Evolutionary conservation across 2,797 vertebrate species (phyloP).

Genomic region (Sandelia bainsii): DNA sequence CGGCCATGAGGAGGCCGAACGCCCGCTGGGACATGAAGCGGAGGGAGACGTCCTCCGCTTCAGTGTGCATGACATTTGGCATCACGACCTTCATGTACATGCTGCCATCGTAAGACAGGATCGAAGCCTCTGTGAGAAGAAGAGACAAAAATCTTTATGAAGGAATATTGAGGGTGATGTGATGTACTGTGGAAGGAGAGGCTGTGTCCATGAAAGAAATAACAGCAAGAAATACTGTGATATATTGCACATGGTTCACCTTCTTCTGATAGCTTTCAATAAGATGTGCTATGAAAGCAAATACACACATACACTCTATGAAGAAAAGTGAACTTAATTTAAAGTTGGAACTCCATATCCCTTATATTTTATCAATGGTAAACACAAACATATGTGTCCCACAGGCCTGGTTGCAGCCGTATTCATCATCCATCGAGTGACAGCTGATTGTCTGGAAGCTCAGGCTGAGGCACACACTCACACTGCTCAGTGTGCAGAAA

Average conservation of each 20-base stretch:
- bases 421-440: conserved; percentile 50
- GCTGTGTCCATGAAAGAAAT: neutral
- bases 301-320: neutral
- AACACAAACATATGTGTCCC: conserved; percentile 18
- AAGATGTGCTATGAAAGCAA: conserved; percentile 29
- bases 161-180: neutral
- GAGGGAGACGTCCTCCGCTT: conserved; percentile 96
- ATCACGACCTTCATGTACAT: conserved; percentile 99
- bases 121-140: conserved; percentile 90
- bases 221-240: conserved; percentile 7
- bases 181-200: neutral
- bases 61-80: conserved; percentile 94
- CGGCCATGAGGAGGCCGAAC: conserved; percentile 94
- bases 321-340: conserved; percentile 12
- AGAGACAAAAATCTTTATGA: neutral
- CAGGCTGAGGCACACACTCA: conserved; percentile 30
- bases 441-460: conserved; percentile 48
- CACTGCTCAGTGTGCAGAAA: conserved; percentile 68
- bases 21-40: conserved; percentile 97
- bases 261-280: conserved; percentile 40
- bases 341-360: conserved; percentile 22
- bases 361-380: conserved; percentile 26
- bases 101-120: conserved; percentile 95
- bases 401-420: conserved; percentile 35
- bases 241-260: conserved; percentile 28